phyloP scores from a whole-genome alignment of 2,888 invertebrate species.

The Pediacus dermestoides region DNA sequence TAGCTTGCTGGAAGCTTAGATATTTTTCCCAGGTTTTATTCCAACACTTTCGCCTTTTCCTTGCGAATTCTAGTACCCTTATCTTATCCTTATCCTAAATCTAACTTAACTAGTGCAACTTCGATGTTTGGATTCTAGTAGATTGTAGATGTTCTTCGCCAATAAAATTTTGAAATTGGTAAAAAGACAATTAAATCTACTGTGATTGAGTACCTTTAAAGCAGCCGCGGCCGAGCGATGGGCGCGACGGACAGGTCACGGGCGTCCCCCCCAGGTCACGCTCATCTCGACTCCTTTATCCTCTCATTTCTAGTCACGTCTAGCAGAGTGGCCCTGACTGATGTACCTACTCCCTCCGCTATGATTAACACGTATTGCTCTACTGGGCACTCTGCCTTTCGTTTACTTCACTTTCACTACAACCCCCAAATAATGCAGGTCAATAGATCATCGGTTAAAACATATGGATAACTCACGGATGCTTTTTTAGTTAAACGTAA shows the following conservation, averaged over 20 bases:
- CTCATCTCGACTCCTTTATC: conserved; percentile 40
- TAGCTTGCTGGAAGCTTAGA: no score
- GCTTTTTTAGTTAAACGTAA: conserved; percentile 3
- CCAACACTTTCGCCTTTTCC: no score
- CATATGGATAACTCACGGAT: conserved; percentile 6
- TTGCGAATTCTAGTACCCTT: no score
- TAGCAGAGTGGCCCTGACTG: conserved; percentile 47
- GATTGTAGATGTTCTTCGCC: conserved; percentile 1
- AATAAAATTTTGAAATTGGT: conserved; percentile 5
- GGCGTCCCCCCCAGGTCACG: conserved; percentile 40
- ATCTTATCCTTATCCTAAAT: no score
- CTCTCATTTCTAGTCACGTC: conserved; percentile 44
- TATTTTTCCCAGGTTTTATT: no score
- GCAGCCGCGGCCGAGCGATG: conserved; percentile 37
- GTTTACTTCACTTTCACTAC: conserved; percentile 25
- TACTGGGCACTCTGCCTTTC: conserved; percentile 43
- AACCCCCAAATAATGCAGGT: conserved; percentile 24
- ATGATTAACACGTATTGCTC: conserved; percentile 41
- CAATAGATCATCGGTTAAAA: conserved; percentile 24
- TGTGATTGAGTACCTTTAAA: conserved; percentile 48
- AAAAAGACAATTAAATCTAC: conserved; percentile 34
- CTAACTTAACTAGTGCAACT: no score
- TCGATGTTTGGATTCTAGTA: no score
- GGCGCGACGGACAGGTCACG: conserved; percentile 37
- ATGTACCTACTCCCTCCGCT: conserved; percentile 46